phyloP scores from a whole-genome alignment of 2,888 invertebrate species.

The Panorpa germanica region DNA sequence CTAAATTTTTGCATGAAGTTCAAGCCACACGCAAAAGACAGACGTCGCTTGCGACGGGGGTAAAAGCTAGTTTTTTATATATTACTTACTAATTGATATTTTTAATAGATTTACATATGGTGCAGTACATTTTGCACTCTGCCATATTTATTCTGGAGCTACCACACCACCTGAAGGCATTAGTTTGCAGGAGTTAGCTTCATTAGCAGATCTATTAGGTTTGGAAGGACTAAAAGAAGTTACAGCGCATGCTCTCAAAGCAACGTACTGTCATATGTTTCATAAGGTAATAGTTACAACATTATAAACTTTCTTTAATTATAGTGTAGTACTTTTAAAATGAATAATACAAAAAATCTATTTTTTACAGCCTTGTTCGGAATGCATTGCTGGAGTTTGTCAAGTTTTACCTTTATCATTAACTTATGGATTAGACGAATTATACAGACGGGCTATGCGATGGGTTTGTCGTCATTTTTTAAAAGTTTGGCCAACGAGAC shows the following conservation, averaged over 20 bases:
- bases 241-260: slow-evolving; percentile 69
- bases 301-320: slow-evolving; percentile 1
- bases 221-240: slow-evolving; percentile 85
- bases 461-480: slow-evolving; percentile 80
- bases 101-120: slow-evolving; percentile 54
- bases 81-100: slow-evolving; percentile 8
- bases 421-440: slow-evolving; percentile 71
- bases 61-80: no score
- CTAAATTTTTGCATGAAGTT: no score
- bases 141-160: slow-evolving; percentile 88
- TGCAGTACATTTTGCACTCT: slow-evolving; percentile 76
- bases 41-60: no score
- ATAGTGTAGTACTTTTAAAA: slow-evolving; percentile 4
- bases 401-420: slow-evolving; percentile 75
- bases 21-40: no score
- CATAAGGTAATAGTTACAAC: slow-evolving; percentile 45
- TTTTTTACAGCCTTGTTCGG: slow-evolving; percentile 57
- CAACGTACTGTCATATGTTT: slow-evolving; percentile 85
- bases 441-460: slow-evolving; percentile 65
- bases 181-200: slow-evolving; percentile 70
- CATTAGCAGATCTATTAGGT: slow-evolving; percentile 75
- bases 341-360: not conserved
- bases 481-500: slow-evolving; percentile 79
- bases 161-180: slow-evolving; percentile 75
- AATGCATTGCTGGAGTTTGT: slow-evolving; percentile 70